Evolutionary conservation across 2,888 invertebrate genomes (phyloP).

Genomic region (Perizoma affinitatum): DNA sequence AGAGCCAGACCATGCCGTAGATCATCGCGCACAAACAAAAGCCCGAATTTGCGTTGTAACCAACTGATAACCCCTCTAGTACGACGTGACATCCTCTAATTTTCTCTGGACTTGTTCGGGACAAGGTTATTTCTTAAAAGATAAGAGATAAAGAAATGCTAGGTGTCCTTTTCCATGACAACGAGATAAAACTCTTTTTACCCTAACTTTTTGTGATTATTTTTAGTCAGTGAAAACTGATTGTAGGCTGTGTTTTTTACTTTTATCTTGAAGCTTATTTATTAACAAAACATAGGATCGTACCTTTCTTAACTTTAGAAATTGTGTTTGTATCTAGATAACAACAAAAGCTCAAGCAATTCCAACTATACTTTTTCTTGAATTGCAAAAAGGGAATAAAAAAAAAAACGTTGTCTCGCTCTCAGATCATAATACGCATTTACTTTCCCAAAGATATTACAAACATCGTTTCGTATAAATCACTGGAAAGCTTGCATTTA

Average conservation of each 20-base stretch:
- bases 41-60: slow-evolving; percentile 80
- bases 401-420: slow-evolving; percentile 18
- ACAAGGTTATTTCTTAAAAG: slow-evolving; percentile 63
- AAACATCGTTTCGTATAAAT: slow-evolving; percentile 70
- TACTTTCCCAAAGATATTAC: slow-evolving; percentile 56
- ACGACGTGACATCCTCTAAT: slow-evolving; percentile 61
- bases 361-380: not conserved
- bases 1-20: slow-evolving; percentile 50
- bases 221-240: slow-evolving; percentile 44
- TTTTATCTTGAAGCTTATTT: slow-evolving; percentile 38
- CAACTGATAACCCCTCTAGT: slow-evolving; percentile 73
- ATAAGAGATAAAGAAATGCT: slow-evolving; percentile 60
- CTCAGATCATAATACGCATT: slow-evolving; percentile 44
- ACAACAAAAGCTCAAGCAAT: slow-evolving; percentile 6
- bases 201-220: slow-evolving; percentile 48
- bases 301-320: slow-evolving; percentile 17
- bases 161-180: slow-evolving; percentile 52
- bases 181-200: slow-evolving; percentile 52
- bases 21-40: slow-evolving; percentile 71
- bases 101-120: slow-evolving; percentile 58
- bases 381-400: slow-evolving; percentile 12
- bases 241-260: slow-evolving; percentile 28
- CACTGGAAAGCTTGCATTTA: slow-evolving; percentile 72
- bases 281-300: slow-evolving; percentile 28
- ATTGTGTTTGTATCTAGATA: not conserved